phyloP scores from a whole-genome alignment of 2,888 invertebrate genomes.

The Neuroscelio doddi region DNA sequence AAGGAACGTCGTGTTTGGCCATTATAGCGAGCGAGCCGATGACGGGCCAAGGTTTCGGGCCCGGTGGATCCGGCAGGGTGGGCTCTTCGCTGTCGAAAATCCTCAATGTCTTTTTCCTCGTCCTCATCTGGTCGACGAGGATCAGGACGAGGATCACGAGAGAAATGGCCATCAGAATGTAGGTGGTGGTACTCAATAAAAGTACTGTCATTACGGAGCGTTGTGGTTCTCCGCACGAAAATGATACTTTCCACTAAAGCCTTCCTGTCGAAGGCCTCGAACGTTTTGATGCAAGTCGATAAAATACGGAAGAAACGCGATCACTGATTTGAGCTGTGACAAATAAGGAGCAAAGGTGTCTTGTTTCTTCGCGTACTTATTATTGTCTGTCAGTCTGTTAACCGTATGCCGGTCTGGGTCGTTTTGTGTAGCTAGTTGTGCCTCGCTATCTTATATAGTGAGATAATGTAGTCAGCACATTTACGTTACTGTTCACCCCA shows the following conservation, averaged over 20 bases:
- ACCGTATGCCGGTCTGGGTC: conserved; percentile 66
- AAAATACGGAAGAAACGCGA: too few species aligned
- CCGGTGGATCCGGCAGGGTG: conserved; percentile 71
- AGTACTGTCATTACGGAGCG: conserved; percentile 46
- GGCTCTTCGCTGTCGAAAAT: conserved; percentile 48
- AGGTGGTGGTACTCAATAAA: conserved; percentile 58
- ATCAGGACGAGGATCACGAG: conserved; percentile 55
- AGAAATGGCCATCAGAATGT: conserved; percentile 55
- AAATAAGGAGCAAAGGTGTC: conserved; percentile 13
- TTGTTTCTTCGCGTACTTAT: conserved; percentile 25
- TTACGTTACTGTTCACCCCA: conserved; percentile 63
- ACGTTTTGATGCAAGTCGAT: too few species aligned
- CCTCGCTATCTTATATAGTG: conserved; percentile 68
- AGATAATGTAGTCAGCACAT: conserved; percentile 71
- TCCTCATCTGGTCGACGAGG: conserved; percentile 54
- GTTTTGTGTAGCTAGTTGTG: conserved; percentile 67
- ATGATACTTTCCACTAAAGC: not conserved
- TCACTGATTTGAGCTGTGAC: not conserved
- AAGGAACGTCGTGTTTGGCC: conserved; percentile 76
- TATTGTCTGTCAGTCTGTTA: not conserved
- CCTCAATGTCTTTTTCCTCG: conserved; percentile 39
- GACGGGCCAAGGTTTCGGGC: conserved; percentile 75
- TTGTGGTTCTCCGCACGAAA: not conserved
- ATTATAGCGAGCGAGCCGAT: conserved; percentile 76
- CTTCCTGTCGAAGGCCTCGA: too few species aligned